Conservation (phyloP, 1,140 invertebrate species). For the Xylocopa sonorina region DNA sequence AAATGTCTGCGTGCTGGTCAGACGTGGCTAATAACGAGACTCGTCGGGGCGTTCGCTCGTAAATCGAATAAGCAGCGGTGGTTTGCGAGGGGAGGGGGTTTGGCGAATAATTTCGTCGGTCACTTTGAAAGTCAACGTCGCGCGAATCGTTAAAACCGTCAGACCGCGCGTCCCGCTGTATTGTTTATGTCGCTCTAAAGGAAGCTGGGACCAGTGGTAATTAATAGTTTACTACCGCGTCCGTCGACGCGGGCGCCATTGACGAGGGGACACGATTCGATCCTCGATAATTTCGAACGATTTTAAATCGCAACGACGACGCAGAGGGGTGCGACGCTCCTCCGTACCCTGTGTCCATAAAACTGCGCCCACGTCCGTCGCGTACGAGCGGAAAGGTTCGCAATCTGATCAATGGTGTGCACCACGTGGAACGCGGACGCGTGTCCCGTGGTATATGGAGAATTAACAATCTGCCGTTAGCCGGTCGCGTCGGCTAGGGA, state of each 20-base stretch:
- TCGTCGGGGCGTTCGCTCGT: neutral
- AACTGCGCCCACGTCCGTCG: neutral
- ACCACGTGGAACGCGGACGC: slow-evolving; percentile 19
- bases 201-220: neutral
- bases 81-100: too few species aligned
- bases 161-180: neutral
- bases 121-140: slow-evolving; percentile 13
- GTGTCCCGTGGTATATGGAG: slow-evolving; percentile 33
- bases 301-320: slow-evolving; percentile 1
- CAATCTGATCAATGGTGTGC: slow-evolving; percentile 42
- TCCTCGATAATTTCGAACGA: slow-evolving; percentile 2
- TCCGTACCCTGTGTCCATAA: too few species aligned
- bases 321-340: too few species aligned
- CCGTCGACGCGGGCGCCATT: too few species aligned
- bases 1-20: neutral
- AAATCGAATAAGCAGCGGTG: neutral
- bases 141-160: neutral
- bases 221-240: slow-evolving; percentile 25
- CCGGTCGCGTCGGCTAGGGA: too few species aligned
- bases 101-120: neutral
- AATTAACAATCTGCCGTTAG: slow-evolving; percentile 40
- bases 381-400: neutral
- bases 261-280: neutral
- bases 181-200: slow-evolving; percentile 5
- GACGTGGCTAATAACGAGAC: neutral